A percentile compares a stretch with the other conserved stretches of the same genome.
phyloP scores from a whole-genome alignment of 1,140 invertebrate genomes.

The Meloidogyne hapla region DNA sequence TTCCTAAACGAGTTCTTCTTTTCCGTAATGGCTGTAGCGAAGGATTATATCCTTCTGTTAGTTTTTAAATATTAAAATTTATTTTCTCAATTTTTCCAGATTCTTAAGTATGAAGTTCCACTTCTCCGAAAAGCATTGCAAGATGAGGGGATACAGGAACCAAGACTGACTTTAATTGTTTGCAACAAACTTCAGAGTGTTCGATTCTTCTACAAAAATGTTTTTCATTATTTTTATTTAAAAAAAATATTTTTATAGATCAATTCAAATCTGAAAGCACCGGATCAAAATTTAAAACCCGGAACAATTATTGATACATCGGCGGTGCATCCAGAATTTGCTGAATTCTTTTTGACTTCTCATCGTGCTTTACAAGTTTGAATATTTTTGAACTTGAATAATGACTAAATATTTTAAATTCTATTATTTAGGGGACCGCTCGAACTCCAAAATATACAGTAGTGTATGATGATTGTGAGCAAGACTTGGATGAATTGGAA shows the following conservation, averaged over 20 bases:
- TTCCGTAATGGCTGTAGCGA: conserved; percentile 49
- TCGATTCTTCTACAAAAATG: conserved; percentile 39
- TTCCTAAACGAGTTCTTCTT: conserved; percentile 38
- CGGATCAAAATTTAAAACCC: conserved; percentile 46
- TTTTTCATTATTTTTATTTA: background rate
- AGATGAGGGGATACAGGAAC: background rate
- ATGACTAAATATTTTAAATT: no score
- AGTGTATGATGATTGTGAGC: conserved; percentile 33
- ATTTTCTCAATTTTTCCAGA: conserved; percentile 9
- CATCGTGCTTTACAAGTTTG: conserved; percentile 46
- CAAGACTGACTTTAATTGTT: conserved; percentile 40
- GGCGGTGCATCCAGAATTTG: conserved; percentile 43
- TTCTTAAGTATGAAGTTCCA: conserved; percentile 41
- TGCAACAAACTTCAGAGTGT: conserved; percentile 43
- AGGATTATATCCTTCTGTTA: conserved; percentile 39
- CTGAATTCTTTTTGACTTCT: conserved; percentile 47
- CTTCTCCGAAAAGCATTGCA: conserved; percentile 25
- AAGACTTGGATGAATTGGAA: conserved; percentile 28
- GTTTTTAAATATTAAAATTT: background rate
- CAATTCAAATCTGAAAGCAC: conserved; percentile 16
- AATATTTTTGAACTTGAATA: background rate
- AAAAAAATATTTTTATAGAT: conserved; percentile 29
- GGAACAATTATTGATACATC: conserved; percentile 37
- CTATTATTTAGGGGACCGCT: conserved; percentile 47
- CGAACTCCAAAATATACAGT: conserved; percentile 45